Conservation (phyloP, 2,888 invertebrate species). For the Slavum lentiscoides region DNA sequence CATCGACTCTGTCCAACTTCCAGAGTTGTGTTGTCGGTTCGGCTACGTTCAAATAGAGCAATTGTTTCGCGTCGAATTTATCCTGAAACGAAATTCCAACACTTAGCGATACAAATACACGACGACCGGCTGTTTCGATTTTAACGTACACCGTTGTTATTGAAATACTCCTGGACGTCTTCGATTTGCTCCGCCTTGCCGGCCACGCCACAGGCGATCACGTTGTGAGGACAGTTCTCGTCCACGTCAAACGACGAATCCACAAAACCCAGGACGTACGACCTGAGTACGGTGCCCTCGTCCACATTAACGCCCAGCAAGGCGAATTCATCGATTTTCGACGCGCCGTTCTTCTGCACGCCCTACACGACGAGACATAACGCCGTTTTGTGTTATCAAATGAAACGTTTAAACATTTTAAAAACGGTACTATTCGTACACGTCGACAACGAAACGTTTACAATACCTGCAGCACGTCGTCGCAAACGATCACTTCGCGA, state of each 20-base stretch:
- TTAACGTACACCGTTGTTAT: background rate
- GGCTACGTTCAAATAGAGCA: constrained; percentile 23
- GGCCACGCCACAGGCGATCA: constrained; percentile 5
- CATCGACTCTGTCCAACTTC: constrained; percentile 5
- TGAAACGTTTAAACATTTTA: background rate
- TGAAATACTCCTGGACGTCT: constrained; percentile 20
- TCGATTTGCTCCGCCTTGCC: constrained; percentile 18
- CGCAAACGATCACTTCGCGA: constrained; percentile 25
- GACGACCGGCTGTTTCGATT: background rate
- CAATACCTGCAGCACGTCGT: constrained; percentile 32
- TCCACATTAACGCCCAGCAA: background rate
- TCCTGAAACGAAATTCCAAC: constrained; percentile 15
- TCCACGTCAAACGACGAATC: constrained; percentile 20
- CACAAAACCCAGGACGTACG: constrained; percentile 31
- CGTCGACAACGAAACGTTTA: background rate
- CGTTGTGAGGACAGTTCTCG: constrained; percentile 35
- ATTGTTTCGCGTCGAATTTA: background rate
- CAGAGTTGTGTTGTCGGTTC: constrained; percentile 14
- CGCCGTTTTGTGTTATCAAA: background rate
- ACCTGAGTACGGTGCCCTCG: background rate
- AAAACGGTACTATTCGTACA: background rate
- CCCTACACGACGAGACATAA: constrained; percentile 5
- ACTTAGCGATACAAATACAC: background rate
- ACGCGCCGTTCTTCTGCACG: background rate
- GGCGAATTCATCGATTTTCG: constrained; percentile 17